Evolutionary conservation across 2,797 vertebrate genomes (phyloP), one percentile per base, ranked within the genome.

Genomic region (Apodemus agrarius): DNA sequence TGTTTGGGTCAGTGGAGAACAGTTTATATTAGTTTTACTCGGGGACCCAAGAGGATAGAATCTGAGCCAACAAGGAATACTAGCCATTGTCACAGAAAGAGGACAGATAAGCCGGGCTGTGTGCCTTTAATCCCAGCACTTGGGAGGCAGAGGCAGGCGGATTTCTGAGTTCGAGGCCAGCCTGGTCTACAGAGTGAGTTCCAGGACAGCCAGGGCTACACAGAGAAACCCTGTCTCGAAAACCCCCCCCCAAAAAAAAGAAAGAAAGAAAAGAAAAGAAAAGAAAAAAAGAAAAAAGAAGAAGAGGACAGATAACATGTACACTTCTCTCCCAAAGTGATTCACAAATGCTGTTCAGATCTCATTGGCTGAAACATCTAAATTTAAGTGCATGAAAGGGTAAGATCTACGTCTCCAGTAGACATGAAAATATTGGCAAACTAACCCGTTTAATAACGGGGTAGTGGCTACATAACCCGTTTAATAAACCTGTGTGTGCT

Each of bases 301-400:
- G n/a, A 54, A 65, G 22, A 40, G 57, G 81, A 95, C 43, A 21
- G 0, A 9, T 22, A 82, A 82, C 40, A 67, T 12, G 11, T 49
- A 65, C 21, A 6, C 21, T 24, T 43, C 49, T 57, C 52, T 61
- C 63, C 24, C 14, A 43, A 72, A 54, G 63, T 1, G 22, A 29
- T 8, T 34, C 22, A 21, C 75, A 37, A n/a, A n/a, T 63, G 59
- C 57, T 76, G 21, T 31, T 89, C 57, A 19, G 34, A 54, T 74
- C n/a, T 52, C 49, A n/a, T 26, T 92, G 83, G 85, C 65, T 94
- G 40, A 83, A 89, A 93, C 37, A 6, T 63, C 17, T 81, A 90
- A 88, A 34, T 96, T 54, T 54, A 67, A 17, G 52, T 2, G 9
- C 34, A 29, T 65, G 49, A 67, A 69, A 31, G 46, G 40, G 22